Evolutionary conservation across 2,113 vertebrate species (phyloP), one percentile per base, ranked within the genome.

Genomic region (Cettia cetti): DNA sequence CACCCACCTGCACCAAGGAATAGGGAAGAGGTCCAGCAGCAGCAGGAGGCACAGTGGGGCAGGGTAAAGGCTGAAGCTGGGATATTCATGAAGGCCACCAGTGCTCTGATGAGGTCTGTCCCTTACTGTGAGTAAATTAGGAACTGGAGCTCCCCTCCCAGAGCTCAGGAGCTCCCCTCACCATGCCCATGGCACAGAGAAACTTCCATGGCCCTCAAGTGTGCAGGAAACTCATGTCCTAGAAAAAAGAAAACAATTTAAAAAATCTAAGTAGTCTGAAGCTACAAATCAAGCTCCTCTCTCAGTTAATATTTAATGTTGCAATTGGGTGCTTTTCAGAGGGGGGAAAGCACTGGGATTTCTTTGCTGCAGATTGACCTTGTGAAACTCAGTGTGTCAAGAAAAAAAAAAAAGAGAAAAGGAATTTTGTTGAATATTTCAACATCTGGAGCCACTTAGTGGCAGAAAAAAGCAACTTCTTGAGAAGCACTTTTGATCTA

Each of bases 391-490:
- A 17, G 74, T n/a, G 85, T 77, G 81, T 82, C 59, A 82, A 77
- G 70, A 96, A 75, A 33, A 24, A 33, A 24, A 60, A 54, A 45
- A n/a, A n/a, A n/a, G 31, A 78, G 33, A 65, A 89, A 93, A 96
- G 78, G 47, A 92, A 77, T 95, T 92, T 96, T 95, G 59, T 96
- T 97, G 96, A 97, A 96, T 97, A 97, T 98, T 98, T 97, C 96
- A 98, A 96, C 96, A 96, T 95, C 94, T 94, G 97, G 97, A 97
- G 86, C 92, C 96, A 97, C 96, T 98, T 97, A 97, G 95, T 94
- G 95, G 97, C 59, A 92, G 95, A 79, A 87, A 86, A 96, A 97
- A 96, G 63, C 85, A 89, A 82, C 90, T 95, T 94, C 82, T 95
- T 96, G 90, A 74, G 93, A 93, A 97, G 90, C 35, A 88, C 39